Evolutionary conservation across 2,113 vertebrate genomes (phyloP).

Genomic region (Pan paniscus): DNA sequence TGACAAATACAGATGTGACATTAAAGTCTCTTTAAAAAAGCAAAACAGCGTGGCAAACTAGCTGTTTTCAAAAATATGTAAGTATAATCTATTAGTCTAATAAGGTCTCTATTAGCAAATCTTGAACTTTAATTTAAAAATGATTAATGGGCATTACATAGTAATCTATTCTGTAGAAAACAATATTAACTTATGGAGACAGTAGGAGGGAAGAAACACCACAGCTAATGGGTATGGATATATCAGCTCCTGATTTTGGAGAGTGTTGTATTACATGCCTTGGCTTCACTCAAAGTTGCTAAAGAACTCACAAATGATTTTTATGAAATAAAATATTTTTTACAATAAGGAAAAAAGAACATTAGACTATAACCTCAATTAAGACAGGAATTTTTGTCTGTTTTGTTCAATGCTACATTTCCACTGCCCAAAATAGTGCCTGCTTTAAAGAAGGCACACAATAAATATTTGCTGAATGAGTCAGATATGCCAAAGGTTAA

Average conservation of each 20-base stretch:
- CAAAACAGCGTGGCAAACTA: neutral
- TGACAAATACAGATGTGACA: neutral
- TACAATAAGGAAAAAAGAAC: neutral
- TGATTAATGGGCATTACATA: neutral
- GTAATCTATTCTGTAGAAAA: neutral
- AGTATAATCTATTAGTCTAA: neutral
- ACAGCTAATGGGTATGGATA: neutral
- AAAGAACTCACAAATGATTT: slow-evolving; percentile 23
- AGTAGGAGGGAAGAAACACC: neutral
- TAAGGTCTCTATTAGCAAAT: neutral
- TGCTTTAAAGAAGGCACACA: neutral
- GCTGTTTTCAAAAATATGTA: neutral
- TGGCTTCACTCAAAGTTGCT: neutral
- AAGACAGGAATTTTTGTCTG: neutral
- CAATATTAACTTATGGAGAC: neutral
- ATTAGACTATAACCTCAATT: slow-evolving; percentile 10
- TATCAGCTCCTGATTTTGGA: neutral
- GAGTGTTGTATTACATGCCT: neutral
- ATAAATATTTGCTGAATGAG: slow-evolving; percentile 26
- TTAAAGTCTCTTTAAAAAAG: neutral
- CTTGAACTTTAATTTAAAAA: slow-evolving; percentile 29
- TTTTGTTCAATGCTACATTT: slow-evolving; percentile 21
- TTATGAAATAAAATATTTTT: slow-evolving; percentile 22
- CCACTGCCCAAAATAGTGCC: neutral
- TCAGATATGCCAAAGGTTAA: neutral